Evolutionary conservation across 1,140 invertebrate species (phyloP).

Genomic region (Penaeus japonicus): DNA sequence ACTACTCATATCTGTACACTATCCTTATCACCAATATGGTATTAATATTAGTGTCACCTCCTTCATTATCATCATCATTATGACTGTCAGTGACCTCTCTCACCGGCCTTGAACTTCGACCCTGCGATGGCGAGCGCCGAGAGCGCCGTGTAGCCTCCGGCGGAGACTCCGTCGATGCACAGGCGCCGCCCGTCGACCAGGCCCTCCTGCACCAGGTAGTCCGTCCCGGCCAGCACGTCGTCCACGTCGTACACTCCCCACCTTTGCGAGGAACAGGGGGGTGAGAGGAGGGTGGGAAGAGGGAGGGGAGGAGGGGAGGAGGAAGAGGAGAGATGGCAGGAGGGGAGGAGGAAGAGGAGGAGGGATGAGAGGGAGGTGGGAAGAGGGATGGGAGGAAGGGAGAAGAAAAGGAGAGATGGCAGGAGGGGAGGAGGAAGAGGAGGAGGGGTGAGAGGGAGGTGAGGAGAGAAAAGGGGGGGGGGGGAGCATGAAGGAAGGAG

Average conservation of each 20-base stretch:
- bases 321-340: not conserved
- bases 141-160: slow-evolving; percentile 20
- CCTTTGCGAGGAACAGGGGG: not conserved
- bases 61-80: too few relatives aligned
- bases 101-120: slow-evolving; percentile 34
- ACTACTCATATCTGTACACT: too few relatives aligned
- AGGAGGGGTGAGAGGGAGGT: not conserved
- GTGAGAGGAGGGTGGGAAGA: not conserved
- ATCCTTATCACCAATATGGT: too few relatives aligned
- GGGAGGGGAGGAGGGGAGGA: too few relatives aligned
- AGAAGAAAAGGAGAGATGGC: not conserved
- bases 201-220: slow-evolving; percentile 26
- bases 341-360: too few relatives aligned
- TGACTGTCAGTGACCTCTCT: too few relatives aligned
- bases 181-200: slow-evolving; percentile 13
- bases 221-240: slow-evolving; percentile 24
- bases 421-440: not conserved
- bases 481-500: not conserved
- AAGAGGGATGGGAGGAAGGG: not conserved
- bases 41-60: too few relatives aligned
- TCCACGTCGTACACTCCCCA: slow-evolving; percentile 49
- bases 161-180: slow-evolving; percentile 25
- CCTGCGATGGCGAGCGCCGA: slow-evolving; percentile 34
- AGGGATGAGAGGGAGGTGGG: not conserved
- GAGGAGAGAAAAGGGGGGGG: not conserved